A percentile compares a stretch with the other conserved stretches of the same genome.
Conservation (phyloP, 2,888 invertebrate genomes). For the Drosophila buzzatii region DNA sequence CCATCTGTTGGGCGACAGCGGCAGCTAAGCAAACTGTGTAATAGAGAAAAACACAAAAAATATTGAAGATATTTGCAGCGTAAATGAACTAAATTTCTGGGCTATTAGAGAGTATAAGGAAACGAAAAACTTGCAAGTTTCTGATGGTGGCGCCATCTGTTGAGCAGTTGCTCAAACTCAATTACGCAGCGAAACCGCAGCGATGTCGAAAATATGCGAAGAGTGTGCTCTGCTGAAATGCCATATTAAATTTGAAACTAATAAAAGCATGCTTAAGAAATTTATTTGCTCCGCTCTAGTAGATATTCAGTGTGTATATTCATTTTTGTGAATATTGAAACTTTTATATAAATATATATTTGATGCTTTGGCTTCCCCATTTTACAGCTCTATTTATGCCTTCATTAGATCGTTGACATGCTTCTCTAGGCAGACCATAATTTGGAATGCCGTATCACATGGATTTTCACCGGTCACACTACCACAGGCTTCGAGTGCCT, state of each 20-base stretch:
- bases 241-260: constrained; percentile 6
- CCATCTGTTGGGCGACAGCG: constrained; percentile 36
- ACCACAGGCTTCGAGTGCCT: constrained; percentile 38
- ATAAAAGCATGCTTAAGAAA: constrained; percentile 11
- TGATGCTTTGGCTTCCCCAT: neutral
- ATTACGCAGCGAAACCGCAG: neutral
- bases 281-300: constrained; percentile 13
- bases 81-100: constrained; percentile 8
- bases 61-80: constrained; percentile 6
- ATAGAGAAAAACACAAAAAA: neutral
- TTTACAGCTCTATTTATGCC: neutral
- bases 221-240: neutral
- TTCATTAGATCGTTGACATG: neutral
- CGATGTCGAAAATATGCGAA: neutral
- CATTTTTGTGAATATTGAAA: neutral
- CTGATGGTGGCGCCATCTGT: constrained; percentile 37
- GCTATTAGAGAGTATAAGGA: constrained; percentile 2
- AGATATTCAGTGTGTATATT: constrained; percentile 4
- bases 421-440: constrained; percentile 41
- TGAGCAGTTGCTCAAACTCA: constrained; percentile 5
- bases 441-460: constrained; percentile 57
- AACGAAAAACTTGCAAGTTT: constrained; percentile 16
- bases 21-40: neutral
- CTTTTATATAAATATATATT: neutral
- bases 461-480: constrained; percentile 43